Evolutionary conservation across 2,113 vertebrate species (phyloP).

Genomic region (Pseudorectes ferrugineus): DNA sequence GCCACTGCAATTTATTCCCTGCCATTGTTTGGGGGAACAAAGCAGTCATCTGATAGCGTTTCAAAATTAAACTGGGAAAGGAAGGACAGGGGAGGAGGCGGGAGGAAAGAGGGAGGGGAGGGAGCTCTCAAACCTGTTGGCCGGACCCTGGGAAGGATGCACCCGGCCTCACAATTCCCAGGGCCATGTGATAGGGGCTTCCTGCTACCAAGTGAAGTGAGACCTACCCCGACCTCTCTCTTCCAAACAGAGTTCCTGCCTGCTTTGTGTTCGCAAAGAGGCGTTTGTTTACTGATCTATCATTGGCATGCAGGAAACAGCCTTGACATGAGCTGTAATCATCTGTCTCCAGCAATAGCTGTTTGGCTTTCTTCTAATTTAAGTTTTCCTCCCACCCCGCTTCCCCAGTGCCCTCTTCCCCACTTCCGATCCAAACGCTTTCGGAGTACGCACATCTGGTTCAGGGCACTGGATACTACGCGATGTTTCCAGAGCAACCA

Average conservation of each 20-base stretch:
- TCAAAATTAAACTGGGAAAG: slow-evolving; percentile 35
- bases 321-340: slow-evolving; percentile 69
- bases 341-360: slow-evolving; percentile 61
- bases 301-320: slow-evolving; percentile 69
- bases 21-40: slow-evolving; percentile 36
- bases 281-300: slow-evolving; percentile 71
- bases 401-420: slow-evolving; percentile 1
- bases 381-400: slow-evolving; percentile 9
- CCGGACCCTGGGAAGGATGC: slow-evolving; percentile 32
- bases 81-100: background rate
- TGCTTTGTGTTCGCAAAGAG: slow-evolving; percentile 55
- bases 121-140: slow-evolving; percentile 1
- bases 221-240: slow-evolving; percentile 59
- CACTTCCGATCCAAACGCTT: background rate
- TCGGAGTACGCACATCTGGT: background rate
- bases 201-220: slow-evolving; percentile 41
- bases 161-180: slow-evolving; percentile 53
- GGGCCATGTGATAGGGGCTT: slow-evolving; percentile 58
- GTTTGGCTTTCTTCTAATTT: slow-evolving; percentile 63
- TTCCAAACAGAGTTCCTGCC: slow-evolving; percentile 62
- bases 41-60: background rate
- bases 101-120: slow-evolving; percentile 6
- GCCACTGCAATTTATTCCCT: background rate
- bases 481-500: background rate
- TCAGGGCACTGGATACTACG: background rate